Conservation (phyloP, 2,113 vertebrate genomes). For the Indri indri region DNA sequence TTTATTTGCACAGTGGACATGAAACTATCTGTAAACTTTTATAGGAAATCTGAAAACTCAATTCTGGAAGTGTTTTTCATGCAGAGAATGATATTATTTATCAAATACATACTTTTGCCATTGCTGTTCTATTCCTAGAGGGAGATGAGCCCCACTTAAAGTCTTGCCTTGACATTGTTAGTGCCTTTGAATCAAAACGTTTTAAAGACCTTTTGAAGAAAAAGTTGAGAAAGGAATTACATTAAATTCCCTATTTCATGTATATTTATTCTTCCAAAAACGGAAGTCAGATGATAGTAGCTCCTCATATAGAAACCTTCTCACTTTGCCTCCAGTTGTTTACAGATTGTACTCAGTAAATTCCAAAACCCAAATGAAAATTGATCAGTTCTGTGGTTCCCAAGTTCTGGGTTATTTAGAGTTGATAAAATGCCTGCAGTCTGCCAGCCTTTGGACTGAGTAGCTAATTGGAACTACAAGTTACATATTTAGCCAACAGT, state of each 20-base stretch:
- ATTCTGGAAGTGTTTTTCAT: neutral
- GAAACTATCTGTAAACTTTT: neutral
- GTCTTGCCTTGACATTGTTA: neutral
- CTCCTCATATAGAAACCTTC: neutral
- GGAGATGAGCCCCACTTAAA: neutral
- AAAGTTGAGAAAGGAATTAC: neutral
- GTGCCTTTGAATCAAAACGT: neutral
- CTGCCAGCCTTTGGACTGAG: neutral
- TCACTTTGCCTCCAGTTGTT: neutral
- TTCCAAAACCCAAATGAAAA: neutral
- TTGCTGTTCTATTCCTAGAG: neutral
- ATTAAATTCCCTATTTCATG: neutral
- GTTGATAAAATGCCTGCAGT: neutral
- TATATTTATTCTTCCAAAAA: neutral
- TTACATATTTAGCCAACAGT: slow-evolving; percentile 24
- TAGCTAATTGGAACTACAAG: neutral
- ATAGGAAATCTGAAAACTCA: neutral
- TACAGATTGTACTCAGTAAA: neutral
- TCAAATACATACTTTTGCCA: neutral
- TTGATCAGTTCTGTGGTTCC: neutral
- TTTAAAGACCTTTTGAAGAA: neutral
- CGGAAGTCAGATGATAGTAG: neutral
- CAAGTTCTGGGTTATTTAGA: neutral
- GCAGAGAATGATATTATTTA: neutral
- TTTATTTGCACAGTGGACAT: neutral